These are phyloP conservation scores for Falco biarmicus DNA, from an alignment of 2,797 vertebrate genomes.

Conservation along the genomic window DNA sequence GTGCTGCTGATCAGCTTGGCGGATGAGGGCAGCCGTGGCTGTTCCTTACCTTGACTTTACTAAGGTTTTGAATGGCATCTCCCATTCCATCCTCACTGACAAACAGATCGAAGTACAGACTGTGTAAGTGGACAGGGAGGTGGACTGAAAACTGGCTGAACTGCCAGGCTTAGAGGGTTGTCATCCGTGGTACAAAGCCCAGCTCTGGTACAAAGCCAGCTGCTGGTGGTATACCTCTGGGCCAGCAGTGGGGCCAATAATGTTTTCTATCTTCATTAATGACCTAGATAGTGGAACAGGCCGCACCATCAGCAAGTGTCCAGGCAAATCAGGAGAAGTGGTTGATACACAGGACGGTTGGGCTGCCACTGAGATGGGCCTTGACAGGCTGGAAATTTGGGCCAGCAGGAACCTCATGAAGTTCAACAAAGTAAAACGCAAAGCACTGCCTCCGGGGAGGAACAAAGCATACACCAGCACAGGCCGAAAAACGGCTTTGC, in stretches of 20 bases:
- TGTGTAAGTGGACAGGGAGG: neutral
- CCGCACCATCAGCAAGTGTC: neutral
- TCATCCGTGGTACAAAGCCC: neutral
- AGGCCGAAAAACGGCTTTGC: neutral
- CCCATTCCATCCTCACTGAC: too few species aligned
- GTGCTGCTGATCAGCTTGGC: too few species aligned
- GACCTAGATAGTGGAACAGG: neutral
- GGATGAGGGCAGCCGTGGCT: neutral
- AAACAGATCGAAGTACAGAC: neutral
- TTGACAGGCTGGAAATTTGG: neutral
- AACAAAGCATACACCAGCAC: neutral
- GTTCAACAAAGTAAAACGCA: neutral
- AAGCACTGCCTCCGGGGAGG: neutral
- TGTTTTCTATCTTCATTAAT: neutral
- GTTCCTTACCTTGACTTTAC: neutral
- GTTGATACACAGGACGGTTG: neutral
- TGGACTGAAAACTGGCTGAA: neutral
- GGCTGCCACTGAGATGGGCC: neutral
- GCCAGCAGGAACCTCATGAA: neutral
- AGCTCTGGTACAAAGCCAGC: neutral
- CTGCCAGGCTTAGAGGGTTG: neutral
- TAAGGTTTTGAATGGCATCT: neutral
- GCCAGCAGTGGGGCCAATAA: neutral
- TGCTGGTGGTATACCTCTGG: neutral
- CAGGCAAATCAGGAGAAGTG: neutral